These are phyloP conservation scores for Catostylus mosaicus DNA, from an alignment of 30 jellyfish, hydroid and myxozoan species.

Conservation along the genomic window DNA sequence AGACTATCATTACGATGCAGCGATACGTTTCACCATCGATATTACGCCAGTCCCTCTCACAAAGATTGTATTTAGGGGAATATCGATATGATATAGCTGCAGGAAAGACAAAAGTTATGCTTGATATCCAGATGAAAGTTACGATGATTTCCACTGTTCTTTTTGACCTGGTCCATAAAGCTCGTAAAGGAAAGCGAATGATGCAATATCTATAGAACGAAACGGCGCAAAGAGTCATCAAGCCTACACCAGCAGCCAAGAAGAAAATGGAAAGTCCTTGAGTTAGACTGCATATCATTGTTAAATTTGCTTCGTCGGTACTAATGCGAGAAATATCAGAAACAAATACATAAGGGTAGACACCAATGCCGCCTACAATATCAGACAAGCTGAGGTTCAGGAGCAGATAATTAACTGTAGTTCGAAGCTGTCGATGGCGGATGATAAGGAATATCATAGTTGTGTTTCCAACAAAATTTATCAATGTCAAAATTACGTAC, in stretches of 20 bases:
- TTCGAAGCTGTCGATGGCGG: conserved; percentile 51
- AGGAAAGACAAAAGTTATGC: conserved; percentile 52
- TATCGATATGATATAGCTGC: conserved; percentile 50
- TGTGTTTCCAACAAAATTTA: conserved; percentile 48
- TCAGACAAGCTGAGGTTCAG: conserved; percentile 62
- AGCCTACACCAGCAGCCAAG: conserved; percentile 53
- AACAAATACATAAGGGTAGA: conserved; percentile 53
- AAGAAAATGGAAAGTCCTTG: conserved; percentile 62
- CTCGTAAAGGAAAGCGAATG: conserved; percentile 59
- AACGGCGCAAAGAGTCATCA: conserved; percentile 64
- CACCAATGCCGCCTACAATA: conserved; percentile 58
- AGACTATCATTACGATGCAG: not conserved
- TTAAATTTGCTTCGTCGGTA: not conserved
- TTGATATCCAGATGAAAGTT: conserved; percentile 33
- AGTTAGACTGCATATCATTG: conserved; percentile 52
- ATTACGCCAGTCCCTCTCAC: conserved; percentile 68
- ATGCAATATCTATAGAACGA: conserved; percentile 57
- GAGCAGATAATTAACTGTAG: conserved; percentile 59
- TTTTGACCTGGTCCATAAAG: conserved; percentile 51
- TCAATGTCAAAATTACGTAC: conserved; percentile 24
- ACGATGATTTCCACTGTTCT: conserved; percentile 28
- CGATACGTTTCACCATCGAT: conserved; percentile 49
- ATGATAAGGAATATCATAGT: conserved; percentile 33
- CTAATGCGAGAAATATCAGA: conserved; percentile 19
- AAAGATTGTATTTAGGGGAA: conserved; percentile 34